These are phyloP conservation scores for Salmo trutta DNA, from an alignment of 2,797 vertebrate species.

Conservation along the genomic window DNA sequence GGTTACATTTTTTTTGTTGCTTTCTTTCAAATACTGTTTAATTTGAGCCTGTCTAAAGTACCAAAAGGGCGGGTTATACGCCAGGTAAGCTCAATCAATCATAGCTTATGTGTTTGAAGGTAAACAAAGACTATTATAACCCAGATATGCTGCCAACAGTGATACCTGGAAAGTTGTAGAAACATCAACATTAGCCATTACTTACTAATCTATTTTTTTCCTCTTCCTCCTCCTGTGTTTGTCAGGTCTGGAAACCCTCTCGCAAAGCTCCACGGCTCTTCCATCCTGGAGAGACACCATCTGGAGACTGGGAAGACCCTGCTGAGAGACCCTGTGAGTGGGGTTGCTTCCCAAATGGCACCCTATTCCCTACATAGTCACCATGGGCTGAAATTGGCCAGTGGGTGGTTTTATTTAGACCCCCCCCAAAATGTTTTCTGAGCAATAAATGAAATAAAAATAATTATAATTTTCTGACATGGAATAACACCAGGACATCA, in stretches of 20 bases:
- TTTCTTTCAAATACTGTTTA: not conserved
- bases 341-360: not conserved
- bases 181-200: constrained; percentile 27
- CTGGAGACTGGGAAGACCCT: constrained; percentile 94
- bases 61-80: not conserved
- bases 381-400: not conserved
- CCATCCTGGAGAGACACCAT: constrained; percentile 96
- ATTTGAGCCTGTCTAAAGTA: not conserved
- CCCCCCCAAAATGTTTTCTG: too few species aligned
- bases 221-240: constrained; percentile 36
- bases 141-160: not conserved
- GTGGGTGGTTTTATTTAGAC: too few species aligned
- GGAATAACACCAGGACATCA: too few species aligned
- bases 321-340: constrained; percentile 88
- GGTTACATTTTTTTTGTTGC: not conserved
- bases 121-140: not conserved
- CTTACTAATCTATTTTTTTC: constrained; percentile 40
- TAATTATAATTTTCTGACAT: too few species aligned
- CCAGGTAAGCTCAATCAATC: not conserved
- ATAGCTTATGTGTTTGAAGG: not conserved
- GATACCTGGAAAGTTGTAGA: not conserved
- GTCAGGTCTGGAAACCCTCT: constrained; percentile 91
- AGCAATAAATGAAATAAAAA: too few species aligned
- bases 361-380: not conserved
- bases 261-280: constrained; percentile 95